Base-by-base conservation (phyloP, 2,113 vertebrate genomes). In the Pao palembangensis region DNA sequence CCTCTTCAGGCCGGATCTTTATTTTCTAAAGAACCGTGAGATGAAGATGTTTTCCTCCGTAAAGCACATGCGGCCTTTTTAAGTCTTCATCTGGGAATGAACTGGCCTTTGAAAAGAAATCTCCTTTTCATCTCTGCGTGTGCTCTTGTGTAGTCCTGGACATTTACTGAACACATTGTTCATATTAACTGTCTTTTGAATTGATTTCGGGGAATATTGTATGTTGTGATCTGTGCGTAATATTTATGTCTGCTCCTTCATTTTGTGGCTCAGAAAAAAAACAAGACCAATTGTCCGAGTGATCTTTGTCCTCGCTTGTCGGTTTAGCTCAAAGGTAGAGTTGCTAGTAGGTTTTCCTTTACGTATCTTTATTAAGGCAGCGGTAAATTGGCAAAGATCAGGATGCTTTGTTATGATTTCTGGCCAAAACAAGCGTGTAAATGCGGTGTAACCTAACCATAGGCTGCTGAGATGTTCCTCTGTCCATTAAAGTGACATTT, bases 131-230 rank as follows among this genome's bases (percentile, higher is more conserved):
- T 64, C 61, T 61, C 67, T 64, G 44, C 70, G 44, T 61, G 66
- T 70, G 71, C 54, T 78, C 72, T 70, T 68, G 62, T 68, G 71
- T 81, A 55, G 80, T 79, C 74, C 67, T 51, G 58, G 73, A 81
- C 80, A 60, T 82, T 83, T 88, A 86, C 78, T 78, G 88, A 87
- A 75, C 83, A 86, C 85, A 84, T 88, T 90, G 85, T 88, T 88
- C 82, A 62, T 67, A 76, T 84, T 80, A 72, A 56, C 61, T 79
- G 66, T 76, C 80, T 71, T 71, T 69, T 70, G 68, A 81, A 80
- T 75, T 19, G n/a, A 76, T 63, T 38, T 42, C 67, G 55, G 58
- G n/a, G n/a, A 17, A 8, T 58, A 52, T 2, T 55, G 44, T 31
- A 64, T 75, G 62, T 73, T 76, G 55, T 68, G 76, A 75, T 79